These are phyloP conservation scores for Trichacis sp. DNA, from an alignment of 2,888 invertebrate genomes.

Conservation along the genomic window DNA sequence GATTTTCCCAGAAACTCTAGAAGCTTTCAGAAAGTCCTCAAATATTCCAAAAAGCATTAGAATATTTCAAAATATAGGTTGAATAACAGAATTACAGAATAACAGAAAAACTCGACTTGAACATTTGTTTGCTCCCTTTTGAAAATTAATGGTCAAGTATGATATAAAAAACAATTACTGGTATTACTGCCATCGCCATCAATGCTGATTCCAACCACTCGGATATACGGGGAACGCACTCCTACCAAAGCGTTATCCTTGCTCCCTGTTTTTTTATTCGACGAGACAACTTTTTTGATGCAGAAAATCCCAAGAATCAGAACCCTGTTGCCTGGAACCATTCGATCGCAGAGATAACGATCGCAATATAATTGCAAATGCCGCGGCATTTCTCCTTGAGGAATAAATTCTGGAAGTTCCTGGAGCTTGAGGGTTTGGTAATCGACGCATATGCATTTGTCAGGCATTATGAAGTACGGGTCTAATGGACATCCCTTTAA, in stretches of 20 bases:
- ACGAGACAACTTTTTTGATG: constrained; percentile 86
- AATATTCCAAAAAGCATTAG: too few relatives aligned
- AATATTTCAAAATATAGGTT: too few relatives aligned
- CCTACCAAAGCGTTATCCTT: constrained; percentile 87
- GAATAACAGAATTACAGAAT: too few relatives aligned
- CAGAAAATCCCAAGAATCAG: constrained; percentile 95
- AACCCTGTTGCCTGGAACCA: constrained; percentile 96
- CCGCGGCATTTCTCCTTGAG: constrained; percentile 97
- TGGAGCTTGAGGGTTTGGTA: constrained; percentile 98
- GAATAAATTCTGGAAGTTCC: constrained; percentile 93
- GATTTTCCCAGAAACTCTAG: too few relatives aligned
- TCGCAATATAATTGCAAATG: constrained; percentile 96
- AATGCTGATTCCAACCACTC: constrained; percentile 92
- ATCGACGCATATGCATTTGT: constrained; percentile 97
- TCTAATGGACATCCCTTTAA: constrained; percentile 94
- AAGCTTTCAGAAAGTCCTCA: too few relatives aligned
- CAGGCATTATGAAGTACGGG: constrained; percentile 98
- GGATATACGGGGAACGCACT: constrained; percentile 92
- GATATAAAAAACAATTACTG: constrained; percentile 72
- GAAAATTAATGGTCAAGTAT: too few relatives aligned
- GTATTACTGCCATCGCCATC: constrained; percentile 83
- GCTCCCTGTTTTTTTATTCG: constrained; percentile 75
- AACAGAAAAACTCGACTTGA: too few relatives aligned
- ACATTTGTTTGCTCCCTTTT: too few relatives aligned
- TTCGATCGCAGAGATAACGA: constrained; percentile 91